Evolutionary conservation across 2,888 invertebrate species (phyloP).

Genomic region (Ormyrus nitidulus): DNA sequence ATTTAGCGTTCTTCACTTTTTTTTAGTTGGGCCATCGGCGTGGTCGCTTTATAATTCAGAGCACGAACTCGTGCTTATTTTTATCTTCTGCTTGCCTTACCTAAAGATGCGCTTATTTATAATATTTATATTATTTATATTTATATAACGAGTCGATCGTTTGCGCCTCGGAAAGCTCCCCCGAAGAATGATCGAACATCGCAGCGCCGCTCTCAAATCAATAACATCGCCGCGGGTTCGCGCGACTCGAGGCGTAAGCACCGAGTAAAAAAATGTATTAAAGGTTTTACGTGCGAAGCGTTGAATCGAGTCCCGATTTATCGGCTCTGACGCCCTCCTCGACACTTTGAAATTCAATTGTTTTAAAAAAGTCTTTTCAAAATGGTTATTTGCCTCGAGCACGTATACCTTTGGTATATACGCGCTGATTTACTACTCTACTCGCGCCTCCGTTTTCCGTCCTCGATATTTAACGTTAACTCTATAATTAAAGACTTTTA

Average conservation of each 20-base stretch:
- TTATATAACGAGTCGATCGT: constrained; percentile 30
- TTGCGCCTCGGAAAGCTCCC: constrained; percentile 18
- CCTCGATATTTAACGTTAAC: constrained; percentile 3
- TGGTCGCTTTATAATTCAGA: background rate
- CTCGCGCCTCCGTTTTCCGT: background rate
- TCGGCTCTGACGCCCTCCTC: too few species aligned
- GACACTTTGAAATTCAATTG: too few species aligned
- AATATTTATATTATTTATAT: constrained; percentile 53
- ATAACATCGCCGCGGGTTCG: background rate
- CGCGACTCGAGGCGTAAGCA: constrained; percentile 7
- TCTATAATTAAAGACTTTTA: constrained; percentile 28
- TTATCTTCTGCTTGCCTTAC: constrained; percentile 20
- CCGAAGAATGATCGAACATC: background rate
- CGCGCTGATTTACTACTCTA: too few species aligned
- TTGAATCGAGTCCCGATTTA: background rate
- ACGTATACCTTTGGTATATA: too few species aligned
- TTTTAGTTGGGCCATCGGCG: constrained; percentile 9
- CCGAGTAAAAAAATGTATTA: constrained; percentile 36
- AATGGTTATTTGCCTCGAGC: too few species aligned
- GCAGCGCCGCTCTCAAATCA: background rate
- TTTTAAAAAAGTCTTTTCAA: too few species aligned
- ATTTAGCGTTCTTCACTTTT: constrained; percentile 21
- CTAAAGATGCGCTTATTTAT: constrained; percentile 45
- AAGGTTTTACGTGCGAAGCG: constrained; percentile 24
- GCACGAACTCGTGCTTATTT: background rate